Percentiles rank a stretch among this genome's conserved stretches.
These are phyloP conservation scores for Oceanodroma leucorhoa DNA, from an alignment of 2,797 vertebrate species.

Conservation along the genomic window DNA sequence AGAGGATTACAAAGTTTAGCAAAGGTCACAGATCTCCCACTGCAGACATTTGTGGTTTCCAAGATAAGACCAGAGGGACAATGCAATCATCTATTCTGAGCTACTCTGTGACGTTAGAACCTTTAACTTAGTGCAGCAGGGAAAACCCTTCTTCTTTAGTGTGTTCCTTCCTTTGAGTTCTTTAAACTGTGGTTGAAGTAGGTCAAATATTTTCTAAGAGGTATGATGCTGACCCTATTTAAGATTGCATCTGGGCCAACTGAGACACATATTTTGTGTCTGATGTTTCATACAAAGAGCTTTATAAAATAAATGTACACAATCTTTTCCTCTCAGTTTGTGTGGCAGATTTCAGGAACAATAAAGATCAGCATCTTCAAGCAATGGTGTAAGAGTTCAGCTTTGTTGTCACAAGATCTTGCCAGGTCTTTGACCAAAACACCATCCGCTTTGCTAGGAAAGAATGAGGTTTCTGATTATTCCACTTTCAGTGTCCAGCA, in stretches of 20 bases:
- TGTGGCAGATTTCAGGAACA: neutral
- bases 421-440: neutral
- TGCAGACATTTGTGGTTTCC: neutral
- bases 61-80: neutral
- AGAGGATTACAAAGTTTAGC: neutral
- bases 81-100: neutral
- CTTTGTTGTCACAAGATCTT: neutral
- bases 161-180: neutral
- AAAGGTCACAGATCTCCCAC: neutral
- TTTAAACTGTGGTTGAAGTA: neutral
- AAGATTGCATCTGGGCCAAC: neutral
- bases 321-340: neutral
- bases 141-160: slow-evolving; percentile 1
- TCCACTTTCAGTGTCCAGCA: neutral
- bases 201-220: neutral
- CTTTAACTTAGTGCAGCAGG: neutral
- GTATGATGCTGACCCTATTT: neutral
- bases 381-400: neutral
- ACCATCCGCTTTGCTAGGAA: neutral
- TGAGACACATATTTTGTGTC: neutral
- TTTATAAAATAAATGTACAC: neutral
- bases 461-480: neutral
- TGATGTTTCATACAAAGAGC: neutral
- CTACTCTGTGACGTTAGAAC: neutral
- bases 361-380: neutral